Evolutionary conservation across 2,888 invertebrate species (phyloP), one percentile per base, ranked within the genome.

Genomic region (Himalopsyche japonica): DNA sequence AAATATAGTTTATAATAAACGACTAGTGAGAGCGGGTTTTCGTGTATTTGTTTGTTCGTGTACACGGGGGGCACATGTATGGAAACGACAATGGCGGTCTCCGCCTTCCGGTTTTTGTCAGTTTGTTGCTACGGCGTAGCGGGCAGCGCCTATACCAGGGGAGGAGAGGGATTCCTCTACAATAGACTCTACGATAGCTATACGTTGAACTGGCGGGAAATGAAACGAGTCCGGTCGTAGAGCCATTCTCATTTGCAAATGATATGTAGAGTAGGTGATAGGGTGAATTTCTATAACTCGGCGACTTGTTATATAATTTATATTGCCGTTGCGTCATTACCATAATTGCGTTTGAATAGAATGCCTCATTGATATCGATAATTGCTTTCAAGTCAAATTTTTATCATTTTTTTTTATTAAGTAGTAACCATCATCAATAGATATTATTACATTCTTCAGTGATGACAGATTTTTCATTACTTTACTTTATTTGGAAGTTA

Each of bases 101-200:
- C 78, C 82, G 77, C 83, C 85, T 86, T 86, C 86, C 86, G 86
- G 86, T 86, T 81, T 86, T 86, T 85, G 86, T 83, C 83, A 83
- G 83, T 83, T 83, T 27, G 80, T 83, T 83, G 70, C 76, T 83
- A 48, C 79, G 83, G 32, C 76, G 34, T 70, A 70, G 24, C 48
- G 57, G 48, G 48, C 76, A 81, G 81, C 81, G 81, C 81, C 81
- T 76, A 70, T 76, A 24, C 37, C 64, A 70, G 30, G 12, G 27
- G 30, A 30, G 30, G 70, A 30, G 15, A 30, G 70, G 30, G 70
- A 70, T 70, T 70, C 70, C 70, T 70, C 70, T 70, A 70, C 70
- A 70, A 70, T 70, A 70, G 70, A 70, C 70, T 43, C 15, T 70
- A 10, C 70, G 70, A 70, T 70, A 70, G 70, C 70, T 70, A 24